Base-by-base conservation (phyloP, 1,140 invertebrate genomes). In the Drosophila bocki region DNA sequence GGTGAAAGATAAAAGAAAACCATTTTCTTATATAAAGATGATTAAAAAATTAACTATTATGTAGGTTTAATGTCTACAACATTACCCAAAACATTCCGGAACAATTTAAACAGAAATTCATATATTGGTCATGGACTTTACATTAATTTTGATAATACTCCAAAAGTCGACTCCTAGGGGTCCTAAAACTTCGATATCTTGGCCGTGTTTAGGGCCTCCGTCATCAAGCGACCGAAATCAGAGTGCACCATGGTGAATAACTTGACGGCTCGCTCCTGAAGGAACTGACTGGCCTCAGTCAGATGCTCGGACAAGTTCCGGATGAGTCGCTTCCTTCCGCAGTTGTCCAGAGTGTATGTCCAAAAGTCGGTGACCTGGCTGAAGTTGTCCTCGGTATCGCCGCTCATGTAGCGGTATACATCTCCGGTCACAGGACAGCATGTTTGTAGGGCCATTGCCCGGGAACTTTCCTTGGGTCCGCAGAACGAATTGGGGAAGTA, bases 401-500 rank as follows among this genome's bases (percentile, higher is more conserved):
- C 95, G 50, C 95, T 95, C 78, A 98, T 96, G 91, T 96, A 97
- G 42, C 98, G 94, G 75, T 95, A 94, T 22, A 95, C 94, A 61
- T 96, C 95, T 0, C 95, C 96, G 15, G 79, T 91, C 9, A 95
- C 65, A 8, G 93, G 90, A 35, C 86, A 91, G 29, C 86, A 91
- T 0, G 86, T 91, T 9, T 82, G 81, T 39, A 91, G 62, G 1
- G 69, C 75, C 19, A 87, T 29, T 0, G 85, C 79, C 0, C 86
- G 57, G 2, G 86, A 29, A 41, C 86, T 80, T n/a, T 83, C 94
- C 48, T 93, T 82, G 4, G 97, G 96, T 0, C 97, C 97, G 59
- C 92, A 92, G 91, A 98, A 99, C 80, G 97, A 97, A 93, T 98
- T 98, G 0, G 98, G 98, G 93, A 94, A 97, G 84, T 98, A 98